phyloP scores from a whole-genome alignment of 2,888 invertebrate genomes.

The Eupithecia tripunctaria region DNA sequence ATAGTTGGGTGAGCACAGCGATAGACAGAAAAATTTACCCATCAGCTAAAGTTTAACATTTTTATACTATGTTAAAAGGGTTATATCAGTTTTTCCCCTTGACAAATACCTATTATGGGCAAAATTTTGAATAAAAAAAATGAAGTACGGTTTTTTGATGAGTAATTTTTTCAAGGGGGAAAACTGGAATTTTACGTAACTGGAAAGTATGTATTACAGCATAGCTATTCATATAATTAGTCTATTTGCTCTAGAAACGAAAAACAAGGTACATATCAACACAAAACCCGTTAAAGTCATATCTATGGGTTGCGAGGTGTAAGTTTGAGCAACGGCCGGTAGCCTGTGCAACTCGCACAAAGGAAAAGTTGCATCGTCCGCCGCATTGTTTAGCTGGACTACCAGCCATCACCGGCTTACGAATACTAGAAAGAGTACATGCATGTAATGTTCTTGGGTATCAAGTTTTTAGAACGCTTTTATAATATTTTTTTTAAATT shows the following conservation, averaged over 20 bases:
- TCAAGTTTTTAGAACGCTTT: neutral
- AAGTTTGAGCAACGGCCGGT: slow-evolving; percentile 6
- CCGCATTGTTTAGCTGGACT: slow-evolving; percentile 71
- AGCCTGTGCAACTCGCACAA: slow-evolving; percentile 52
- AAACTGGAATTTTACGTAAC: too few species aligned
- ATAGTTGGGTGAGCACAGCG: too few species aligned
- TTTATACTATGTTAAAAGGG: neutral
- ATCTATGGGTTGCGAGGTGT: slow-evolving; percentile 1
- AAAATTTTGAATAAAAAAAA: too few species aligned
- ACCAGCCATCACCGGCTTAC: neutral
- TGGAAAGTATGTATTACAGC: neutral
- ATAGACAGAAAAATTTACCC: too few species aligned
- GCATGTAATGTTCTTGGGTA: neutral
- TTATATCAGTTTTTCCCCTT: too few species aligned
- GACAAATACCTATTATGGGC: too few species aligned
- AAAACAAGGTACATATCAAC: neutral
- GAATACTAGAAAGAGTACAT: slow-evolving; percentile 23
- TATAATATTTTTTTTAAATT: too few species aligned
- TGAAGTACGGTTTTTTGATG: too few species aligned
- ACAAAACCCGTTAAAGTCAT: neutral
- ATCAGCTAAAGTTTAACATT: too few species aligned
- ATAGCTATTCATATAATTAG: neutral
- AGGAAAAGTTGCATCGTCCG: slow-evolving; percentile 61
- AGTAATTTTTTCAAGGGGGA: too few species aligned
- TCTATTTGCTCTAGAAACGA: neutral